Evolutionary conservation across 2,113 vertebrate species (phyloP).

Genomic region (Anarhynchus alexandrinus): DNA sequence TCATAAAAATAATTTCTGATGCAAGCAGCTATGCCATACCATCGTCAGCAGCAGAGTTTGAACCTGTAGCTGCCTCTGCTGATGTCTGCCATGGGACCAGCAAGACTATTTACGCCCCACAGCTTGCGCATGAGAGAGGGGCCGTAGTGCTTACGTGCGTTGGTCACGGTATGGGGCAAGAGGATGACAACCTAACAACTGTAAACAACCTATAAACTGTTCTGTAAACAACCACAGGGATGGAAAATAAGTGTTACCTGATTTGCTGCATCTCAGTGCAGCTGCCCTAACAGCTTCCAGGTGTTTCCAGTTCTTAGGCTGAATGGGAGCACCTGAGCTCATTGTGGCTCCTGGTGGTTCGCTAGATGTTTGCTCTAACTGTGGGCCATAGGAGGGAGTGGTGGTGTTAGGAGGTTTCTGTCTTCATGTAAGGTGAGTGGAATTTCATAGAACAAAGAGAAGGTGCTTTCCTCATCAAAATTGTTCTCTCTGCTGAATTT

Average conservation of each 20-base stretch:
- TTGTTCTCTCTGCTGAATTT: background rate
- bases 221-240: background rate
- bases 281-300: background rate
- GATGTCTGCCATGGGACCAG: rapidly evolving
- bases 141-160: rapidly evolving
- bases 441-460: background rate
- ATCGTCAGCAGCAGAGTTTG: background rate
- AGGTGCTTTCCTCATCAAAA: background rate
- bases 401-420: background rate
- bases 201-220: no score
- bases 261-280: background rate
- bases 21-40: background rate
- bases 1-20: background rate
- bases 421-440: background rate
- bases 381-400: rapidly evolving
- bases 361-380: background rate
- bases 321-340: background rate
- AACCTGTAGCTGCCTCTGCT: background rate
- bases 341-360: background rate
- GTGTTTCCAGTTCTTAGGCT: background rate
- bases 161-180: background rate
- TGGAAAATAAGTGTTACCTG: background rate
- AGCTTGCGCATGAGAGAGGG: background rate
- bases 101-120: background rate
- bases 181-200: no score